Conservation (phyloP, 1,140 invertebrate genomes). For the Homalodisca vitripennis region DNA sequence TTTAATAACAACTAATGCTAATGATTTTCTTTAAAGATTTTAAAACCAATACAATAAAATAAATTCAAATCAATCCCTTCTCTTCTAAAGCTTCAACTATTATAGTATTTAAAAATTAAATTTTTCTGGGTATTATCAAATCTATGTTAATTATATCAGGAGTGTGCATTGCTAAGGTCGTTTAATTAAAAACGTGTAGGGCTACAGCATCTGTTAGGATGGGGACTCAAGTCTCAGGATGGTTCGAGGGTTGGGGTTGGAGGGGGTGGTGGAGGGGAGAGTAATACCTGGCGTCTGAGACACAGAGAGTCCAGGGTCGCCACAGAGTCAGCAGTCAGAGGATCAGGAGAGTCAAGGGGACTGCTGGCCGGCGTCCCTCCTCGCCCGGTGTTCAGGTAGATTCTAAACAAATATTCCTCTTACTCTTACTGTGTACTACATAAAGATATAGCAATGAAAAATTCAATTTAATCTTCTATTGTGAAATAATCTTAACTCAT, state of each 20-base stretch:
- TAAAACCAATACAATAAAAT: too few species aligned
- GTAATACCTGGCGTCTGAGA: constrained; percentile 44
- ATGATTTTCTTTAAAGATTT: too few species aligned
- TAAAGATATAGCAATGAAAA: too few species aligned
- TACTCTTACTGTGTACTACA: too few species aligned
- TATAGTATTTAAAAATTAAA: too few species aligned
- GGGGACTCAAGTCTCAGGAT: constrained; percentile 37
- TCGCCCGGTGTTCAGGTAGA: constrained; percentile 65
- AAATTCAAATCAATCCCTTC: too few species aligned
- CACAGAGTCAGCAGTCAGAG: constrained; percentile 58
- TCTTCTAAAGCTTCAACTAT: too few species aligned
- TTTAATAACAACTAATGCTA: too few species aligned
- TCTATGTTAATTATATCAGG: too few species aligned
- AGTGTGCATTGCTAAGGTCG: background rate
- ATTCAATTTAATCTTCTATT: too few species aligned
- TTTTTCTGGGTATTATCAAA: too few species aligned
- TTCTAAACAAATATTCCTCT: constrained; percentile 53
- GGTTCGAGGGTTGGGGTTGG: constrained; percentile 34
- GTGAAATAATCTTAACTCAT: too few species aligned
- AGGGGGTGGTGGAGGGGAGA: constrained; percentile 35
- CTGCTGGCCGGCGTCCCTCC: constrained; percentile 58
- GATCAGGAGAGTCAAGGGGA: constrained; percentile 56
- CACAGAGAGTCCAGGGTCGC: constrained; percentile 58
- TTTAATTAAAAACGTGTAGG: constrained; percentile 39
- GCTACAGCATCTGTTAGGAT: constrained; percentile 41